Conservation (phyloP, 2,888 invertebrate species). For the Protonemura montana region DNA sequence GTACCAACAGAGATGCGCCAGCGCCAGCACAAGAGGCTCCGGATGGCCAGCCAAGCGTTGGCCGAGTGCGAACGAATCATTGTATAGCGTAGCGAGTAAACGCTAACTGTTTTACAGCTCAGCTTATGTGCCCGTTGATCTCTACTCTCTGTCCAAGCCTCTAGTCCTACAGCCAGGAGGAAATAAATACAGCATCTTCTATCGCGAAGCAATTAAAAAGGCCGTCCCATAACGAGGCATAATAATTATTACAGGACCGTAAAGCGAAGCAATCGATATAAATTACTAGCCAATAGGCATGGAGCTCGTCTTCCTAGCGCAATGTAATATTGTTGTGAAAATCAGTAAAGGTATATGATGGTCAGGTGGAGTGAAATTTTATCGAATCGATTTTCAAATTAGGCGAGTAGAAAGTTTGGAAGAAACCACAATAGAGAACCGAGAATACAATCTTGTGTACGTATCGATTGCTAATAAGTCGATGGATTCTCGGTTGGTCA, state of each 20-base stretch:
- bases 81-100: not conserved
- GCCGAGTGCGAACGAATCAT: not conserved
- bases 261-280: not conserved
- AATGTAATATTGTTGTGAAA: not conserved
- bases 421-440: conserved; percentile 19
- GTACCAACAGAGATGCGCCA: not conserved
- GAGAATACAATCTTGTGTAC: not conserved
- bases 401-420: conserved; percentile 29
- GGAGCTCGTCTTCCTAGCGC: not conserved
- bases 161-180: not conserved
- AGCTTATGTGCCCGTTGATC: not conserved
- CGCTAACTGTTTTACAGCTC: not conserved
- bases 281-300: not conserved
- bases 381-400: conserved; percentile 21
- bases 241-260: not conserved
- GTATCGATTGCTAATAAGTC: not conserved
- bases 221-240: not conserved
- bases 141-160: not conserved
- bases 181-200: not conserved
- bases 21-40: not conserved
- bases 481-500: not conserved
- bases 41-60: conserved; percentile 9
- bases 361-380: conserved; percentile 27
- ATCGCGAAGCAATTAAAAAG: not conserved
- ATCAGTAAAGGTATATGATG: not conserved